These are phyloP conservation scores for Auanema freiburgensis DNA, from an alignment of 2,888 invertebrate species.

Conservation along the genomic window DNA sequence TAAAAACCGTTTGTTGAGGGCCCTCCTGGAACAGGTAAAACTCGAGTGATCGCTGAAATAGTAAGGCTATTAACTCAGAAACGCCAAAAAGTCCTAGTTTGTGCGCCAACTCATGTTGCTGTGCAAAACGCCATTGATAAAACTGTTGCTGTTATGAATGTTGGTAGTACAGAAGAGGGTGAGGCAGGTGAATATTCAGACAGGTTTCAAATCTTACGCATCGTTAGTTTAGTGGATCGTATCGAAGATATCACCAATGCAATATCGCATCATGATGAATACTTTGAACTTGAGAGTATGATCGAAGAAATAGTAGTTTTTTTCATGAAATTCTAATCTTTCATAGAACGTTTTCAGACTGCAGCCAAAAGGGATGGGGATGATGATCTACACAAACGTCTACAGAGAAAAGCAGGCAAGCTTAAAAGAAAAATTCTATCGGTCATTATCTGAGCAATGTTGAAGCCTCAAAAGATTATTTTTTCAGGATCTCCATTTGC, in stretches of 20 bases:
- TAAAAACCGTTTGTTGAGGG: conserved; percentile 25
- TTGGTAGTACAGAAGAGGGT: background rate
- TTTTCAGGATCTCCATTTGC: conserved; percentile 10
- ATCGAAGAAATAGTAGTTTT: conserved; percentile 7
- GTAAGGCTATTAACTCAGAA: conserved; percentile 21
- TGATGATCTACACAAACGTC: background rate
- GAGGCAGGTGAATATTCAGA: background rate
- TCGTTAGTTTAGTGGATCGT: background rate
- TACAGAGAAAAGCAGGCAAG: background rate
- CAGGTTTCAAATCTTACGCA: background rate
- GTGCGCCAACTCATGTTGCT: conserved; percentile 43
- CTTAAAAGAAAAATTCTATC: conserved; percentile 6
- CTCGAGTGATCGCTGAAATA: conserved; percentile 43
- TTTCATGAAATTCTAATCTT: background rate
- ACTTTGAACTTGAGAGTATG: background rate
- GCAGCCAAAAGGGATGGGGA: background rate
- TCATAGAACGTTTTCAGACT: background rate
- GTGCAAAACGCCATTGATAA: conserved; percentile 33
- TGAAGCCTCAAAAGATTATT: no score
- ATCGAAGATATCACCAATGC: conserved; percentile 2
- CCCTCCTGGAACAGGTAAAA: conserved; percentile 52
- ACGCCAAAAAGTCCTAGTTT: conserved; percentile 36
- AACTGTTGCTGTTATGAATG: conserved; percentile 7
- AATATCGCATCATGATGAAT: conserved; percentile 4
- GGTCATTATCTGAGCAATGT: background rate